A percentile compares a stretch with the other conserved stretches of the same genome.
These are phyloP conservation scores for Rhabditoides inermis DNA, from an alignment of 2,888 invertebrate species.

Conservation along the genomic window DNA sequence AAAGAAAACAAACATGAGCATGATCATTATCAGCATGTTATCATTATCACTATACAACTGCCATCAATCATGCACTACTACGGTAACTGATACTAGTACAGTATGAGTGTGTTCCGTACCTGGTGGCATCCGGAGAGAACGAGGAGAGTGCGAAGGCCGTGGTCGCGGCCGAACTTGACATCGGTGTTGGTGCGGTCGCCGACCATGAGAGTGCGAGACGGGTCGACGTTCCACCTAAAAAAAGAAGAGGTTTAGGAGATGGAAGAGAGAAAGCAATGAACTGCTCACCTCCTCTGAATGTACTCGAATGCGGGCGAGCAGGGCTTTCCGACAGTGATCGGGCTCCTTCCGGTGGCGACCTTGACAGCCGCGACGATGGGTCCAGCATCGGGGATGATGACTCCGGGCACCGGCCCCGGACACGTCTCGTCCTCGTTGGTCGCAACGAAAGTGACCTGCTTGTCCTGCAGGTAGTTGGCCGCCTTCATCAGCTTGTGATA, in stretches of 20 bases:
- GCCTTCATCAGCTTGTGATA: conserved; percentile 85
- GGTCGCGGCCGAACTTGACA: conserved; percentile 77
- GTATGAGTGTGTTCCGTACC: too few species aligned
- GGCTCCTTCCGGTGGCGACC: conserved; percentile 71
- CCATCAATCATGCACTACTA: too few species aligned
- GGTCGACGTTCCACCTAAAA: conserved; percentile 69
- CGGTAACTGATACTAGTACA: too few species aligned
- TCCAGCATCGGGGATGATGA: conserved; percentile 65
- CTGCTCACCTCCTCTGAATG: conserved; percentile 55
- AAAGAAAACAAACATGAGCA: too few species aligned
- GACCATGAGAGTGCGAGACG: conserved; percentile 77
- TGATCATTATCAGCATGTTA: too few species aligned
- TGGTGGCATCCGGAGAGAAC: conserved; percentile 59
- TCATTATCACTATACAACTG: too few species aligned
- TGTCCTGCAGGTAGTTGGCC: conserved; percentile 67
- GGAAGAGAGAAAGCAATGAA: not conserved
- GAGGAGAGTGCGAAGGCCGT: conserved; percentile 78
- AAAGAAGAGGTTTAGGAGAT: too few species aligned
- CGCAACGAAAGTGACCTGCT: conserved; percentile 64
- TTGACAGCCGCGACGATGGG: conserved; percentile 76
- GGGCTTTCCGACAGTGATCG: conserved; percentile 69
- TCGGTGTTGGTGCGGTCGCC: conserved; percentile 80
- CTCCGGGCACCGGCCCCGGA: conserved; percentile 58
- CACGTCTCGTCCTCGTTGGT: conserved; percentile 87
- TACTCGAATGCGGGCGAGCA: conserved; percentile 70